A percentile compares a stretch with the other conserved stretches of the same genome.
Conservation (phyloP, 2,113 vertebrate genomes). For the Lamprotornis superbus region DNA sequence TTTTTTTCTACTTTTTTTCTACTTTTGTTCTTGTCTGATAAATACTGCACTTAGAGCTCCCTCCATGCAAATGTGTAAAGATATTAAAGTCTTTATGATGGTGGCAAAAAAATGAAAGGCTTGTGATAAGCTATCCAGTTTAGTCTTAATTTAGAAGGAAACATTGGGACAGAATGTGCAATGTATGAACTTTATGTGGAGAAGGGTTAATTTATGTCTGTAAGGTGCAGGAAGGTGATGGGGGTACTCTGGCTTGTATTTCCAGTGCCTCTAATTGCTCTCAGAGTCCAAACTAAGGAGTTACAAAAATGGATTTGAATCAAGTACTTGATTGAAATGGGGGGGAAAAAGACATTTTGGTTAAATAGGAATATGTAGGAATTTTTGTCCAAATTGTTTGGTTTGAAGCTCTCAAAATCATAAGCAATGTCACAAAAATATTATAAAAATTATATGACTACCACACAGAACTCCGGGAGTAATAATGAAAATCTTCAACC, state of each 20-base stretch:
- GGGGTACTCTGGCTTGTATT: not conserved
- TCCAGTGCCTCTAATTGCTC: not conserved
- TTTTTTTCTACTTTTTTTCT: not conserved
- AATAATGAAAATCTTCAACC: not conserved
- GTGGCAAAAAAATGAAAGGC: not conserved
- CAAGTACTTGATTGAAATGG: not conserved
- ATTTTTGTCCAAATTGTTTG: not conserved
- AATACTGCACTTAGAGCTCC: not conserved
- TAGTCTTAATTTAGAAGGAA: not conserved
- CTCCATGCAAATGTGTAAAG: not conserved
- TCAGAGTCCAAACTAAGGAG: not conserved
- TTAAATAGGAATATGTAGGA: not conserved
- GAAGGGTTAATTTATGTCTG: not conserved
- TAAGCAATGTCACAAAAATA: not conserved
- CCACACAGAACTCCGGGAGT: not conserved
- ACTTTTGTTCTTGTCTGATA: not conserved
- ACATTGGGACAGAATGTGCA: not conserved
- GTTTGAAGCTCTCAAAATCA: not conserved
- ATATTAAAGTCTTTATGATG: not conserved
- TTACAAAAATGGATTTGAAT: not conserved
- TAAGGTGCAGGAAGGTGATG: not conserved
- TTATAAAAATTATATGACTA: not conserved
- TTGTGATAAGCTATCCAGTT: not conserved
- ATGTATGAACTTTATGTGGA: accelerated
- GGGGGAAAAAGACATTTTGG: accelerated